Base-by-base conservation (phyloP, 2,797 vertebrate species). In the Chloroceryle amazona region DNA sequence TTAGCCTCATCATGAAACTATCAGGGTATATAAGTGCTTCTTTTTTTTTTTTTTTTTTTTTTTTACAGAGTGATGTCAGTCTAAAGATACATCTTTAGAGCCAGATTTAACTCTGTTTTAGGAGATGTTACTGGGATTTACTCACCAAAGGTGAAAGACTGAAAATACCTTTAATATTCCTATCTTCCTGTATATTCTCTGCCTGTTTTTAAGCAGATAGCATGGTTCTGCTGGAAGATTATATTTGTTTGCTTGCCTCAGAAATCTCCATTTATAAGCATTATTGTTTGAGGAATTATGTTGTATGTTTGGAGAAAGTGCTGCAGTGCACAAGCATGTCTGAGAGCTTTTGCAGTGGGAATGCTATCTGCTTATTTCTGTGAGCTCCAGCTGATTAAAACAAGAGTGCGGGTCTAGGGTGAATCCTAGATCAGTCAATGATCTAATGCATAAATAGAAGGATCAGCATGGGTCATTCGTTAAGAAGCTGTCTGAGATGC, bases 361-460 rank as follows among this genome's bases (percentile, higher is more conserved):
- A 28, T 37, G 44, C 13, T 42, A 19, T 78, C 23, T 82, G 19
- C 20, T 81, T 37, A 68, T 91, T 93, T 49, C 71, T 67, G 51
- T 12, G 18, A 83, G 42, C 65, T 92, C 46, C 2, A 11, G 33
- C 41, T 63, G 90, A 33, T 79, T 86, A 96, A 90, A 88, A 67
- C 87, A 87, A 85, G 46, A 17, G 8, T 46, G 17, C 33, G 66
- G 61, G 73, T 81, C 23, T 41, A 83, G 67, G 80, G 44, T 91
- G 41, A 83, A n/a, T 66, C 51, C 60, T 89, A 90, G 37, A 96
- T 46, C 63, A 61, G 81, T 70, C 78, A 89, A 15, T 93, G 87
- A 90, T 94, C 88, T 96, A 93, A 68, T 81, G 55, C 41, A 75
- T 75, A 92, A 90, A 89, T 58, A 86, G 73, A 78, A 67, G 61